Evolutionary conservation across 1,140 invertebrate genomes (phyloP).

Genomic region (Drosophila kohkoa): DNA sequence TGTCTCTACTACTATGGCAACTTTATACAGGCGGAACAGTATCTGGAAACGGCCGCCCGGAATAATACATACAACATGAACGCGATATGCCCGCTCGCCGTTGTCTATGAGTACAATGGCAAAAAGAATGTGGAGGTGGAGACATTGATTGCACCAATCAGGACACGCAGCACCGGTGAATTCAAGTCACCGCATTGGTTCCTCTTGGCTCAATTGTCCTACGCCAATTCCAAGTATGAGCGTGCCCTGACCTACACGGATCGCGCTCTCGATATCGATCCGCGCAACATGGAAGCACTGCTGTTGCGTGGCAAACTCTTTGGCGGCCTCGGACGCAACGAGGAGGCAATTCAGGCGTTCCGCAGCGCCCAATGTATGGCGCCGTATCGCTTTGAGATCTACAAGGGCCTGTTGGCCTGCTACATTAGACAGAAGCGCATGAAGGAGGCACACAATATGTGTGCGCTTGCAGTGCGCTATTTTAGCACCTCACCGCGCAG

Average conservation of each 20-base stretch:
- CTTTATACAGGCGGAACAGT: constrained; percentile 85
- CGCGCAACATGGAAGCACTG: constrained; percentile 89
- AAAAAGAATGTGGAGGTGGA: constrained; percentile 85
- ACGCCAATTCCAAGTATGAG: constrained; percentile 86
- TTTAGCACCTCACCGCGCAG: constrained; percentile 71
- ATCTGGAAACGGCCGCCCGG: constrained; percentile 85
- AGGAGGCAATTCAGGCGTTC: constrained; percentile 89
- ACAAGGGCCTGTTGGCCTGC: constrained; percentile 69
- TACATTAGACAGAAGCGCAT: constrained; percentile 65
- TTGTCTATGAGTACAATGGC: constrained; percentile 85
- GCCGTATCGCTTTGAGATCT: constrained; percentile 85
- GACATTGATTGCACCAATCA: constrained; percentile 85
- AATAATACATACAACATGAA: constrained; percentile 87
- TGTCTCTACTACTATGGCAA: constrained; percentile 88
- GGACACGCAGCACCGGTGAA: constrained; percentile 77
- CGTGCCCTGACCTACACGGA: constrained; percentile 88
- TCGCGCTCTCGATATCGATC: constrained; percentile 86
- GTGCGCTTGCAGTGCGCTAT: constrained; percentile 58
- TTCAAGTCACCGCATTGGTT: constrained; percentile 87
- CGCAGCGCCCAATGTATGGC: constrained; percentile 88
- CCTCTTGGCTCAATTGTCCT: constrained; percentile 88
- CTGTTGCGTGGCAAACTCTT: constrained; percentile 89
- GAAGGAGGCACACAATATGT: constrained; percentile 72
- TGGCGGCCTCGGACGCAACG: constrained; percentile 88
- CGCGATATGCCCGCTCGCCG: constrained; percentile 85